Conservation (phyloP, 1,140 invertebrate species). For the Trichonephila clavipes region DNA sequence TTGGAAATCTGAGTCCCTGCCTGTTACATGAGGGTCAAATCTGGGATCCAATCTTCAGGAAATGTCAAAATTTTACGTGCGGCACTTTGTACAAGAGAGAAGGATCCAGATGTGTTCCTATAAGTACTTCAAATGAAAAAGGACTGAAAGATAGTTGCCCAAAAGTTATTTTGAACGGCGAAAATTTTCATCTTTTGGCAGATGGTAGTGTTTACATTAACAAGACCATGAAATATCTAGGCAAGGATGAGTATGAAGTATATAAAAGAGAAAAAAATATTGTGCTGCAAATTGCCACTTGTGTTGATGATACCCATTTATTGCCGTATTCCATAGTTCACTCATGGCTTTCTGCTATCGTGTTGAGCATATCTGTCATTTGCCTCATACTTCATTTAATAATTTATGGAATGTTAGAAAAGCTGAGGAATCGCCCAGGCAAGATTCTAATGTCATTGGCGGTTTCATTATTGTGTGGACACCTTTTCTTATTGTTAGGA, state of each 20-base stretch:
- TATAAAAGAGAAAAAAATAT: slow-evolving; percentile 57
- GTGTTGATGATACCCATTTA: slow-evolving; percentile 69
- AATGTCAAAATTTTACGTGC: slow-evolving; percentile 78
- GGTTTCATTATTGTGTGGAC: slow-evolving; percentile 81
- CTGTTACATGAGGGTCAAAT: slow-evolving; percentile 76
- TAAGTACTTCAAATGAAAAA: background rate
- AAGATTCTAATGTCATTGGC: slow-evolving; percentile 83
- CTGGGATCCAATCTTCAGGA: slow-evolving; percentile 78
- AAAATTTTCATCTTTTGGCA: slow-evolving; percentile 60
- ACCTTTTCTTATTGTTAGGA: slow-evolving; percentile 82
- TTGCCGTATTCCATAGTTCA: slow-evolving; percentile 77
- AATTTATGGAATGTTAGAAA: slow-evolving; percentile 82
- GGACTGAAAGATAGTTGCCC: slow-evolving; percentile 58
- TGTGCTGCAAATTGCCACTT: slow-evolving; percentile 76
- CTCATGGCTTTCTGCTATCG: slow-evolving; percentile 79
- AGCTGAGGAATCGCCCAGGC: slow-evolving; percentile 83
- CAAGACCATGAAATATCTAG: slow-evolving; percentile 64
- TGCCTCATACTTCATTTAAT: slow-evolving; percentile 81
- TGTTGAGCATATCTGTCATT: slow-evolving; percentile 80
- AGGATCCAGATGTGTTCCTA: slow-evolving; percentile 76
- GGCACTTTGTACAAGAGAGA: slow-evolving; percentile 75
- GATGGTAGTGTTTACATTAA: slow-evolving; percentile 78
- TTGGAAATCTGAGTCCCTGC: background rate
- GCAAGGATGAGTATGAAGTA: slow-evolving; percentile 78
- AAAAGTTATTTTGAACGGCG: slow-evolving; percentile 20